Conservation (phyloP, 2,888 invertebrate species). For the Harpalus rubripes region DNA sequence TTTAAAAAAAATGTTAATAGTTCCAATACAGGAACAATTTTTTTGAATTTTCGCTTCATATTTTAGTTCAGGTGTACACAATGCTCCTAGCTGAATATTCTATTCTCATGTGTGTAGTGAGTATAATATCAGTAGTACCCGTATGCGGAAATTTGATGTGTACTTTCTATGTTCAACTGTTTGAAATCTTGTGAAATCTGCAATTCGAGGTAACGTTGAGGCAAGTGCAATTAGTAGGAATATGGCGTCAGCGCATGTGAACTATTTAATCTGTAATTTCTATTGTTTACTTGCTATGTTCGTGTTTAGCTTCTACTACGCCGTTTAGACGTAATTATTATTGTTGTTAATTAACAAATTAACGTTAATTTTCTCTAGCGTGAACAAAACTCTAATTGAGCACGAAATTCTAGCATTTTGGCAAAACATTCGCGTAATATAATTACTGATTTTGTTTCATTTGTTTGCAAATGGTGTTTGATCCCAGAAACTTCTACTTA, state of each 20-base stretch:
- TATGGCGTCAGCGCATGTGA: conserved; percentile 1
- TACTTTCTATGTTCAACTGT: not conserved
- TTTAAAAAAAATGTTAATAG: too few species aligned
- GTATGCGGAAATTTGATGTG: not conserved
- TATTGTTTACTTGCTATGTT: conserved; percentile 1
- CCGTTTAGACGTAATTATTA: conserved; percentile 23
- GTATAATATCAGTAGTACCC: not conserved
- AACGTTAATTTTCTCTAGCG: conserved; percentile 8
- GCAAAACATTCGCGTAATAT: conserved; percentile 22
- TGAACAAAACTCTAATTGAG: conserved; percentile 16
- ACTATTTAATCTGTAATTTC: conserved; percentile 7
- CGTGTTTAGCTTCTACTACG: conserved; percentile 19
- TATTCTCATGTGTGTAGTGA: not conserved
- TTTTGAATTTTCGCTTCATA: too few species aligned
- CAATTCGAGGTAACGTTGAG: not conserved
- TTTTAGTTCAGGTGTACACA: too few species aligned
- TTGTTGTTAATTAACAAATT: conserved; percentile 30
- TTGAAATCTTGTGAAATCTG: not conserved
- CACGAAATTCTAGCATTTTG: conserved; percentile 8
- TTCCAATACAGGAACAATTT: too few species aligned
- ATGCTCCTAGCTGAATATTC: too few species aligned
- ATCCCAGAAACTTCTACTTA: not conserved
- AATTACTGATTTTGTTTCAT: conserved; percentile 30
- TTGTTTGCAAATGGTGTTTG: conserved; percentile 18
- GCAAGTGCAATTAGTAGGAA: not conserved